phyloP scores from a whole-genome alignment of 2,797 vertebrate species.

The Anabacerthia variegaticeps region DNA sequence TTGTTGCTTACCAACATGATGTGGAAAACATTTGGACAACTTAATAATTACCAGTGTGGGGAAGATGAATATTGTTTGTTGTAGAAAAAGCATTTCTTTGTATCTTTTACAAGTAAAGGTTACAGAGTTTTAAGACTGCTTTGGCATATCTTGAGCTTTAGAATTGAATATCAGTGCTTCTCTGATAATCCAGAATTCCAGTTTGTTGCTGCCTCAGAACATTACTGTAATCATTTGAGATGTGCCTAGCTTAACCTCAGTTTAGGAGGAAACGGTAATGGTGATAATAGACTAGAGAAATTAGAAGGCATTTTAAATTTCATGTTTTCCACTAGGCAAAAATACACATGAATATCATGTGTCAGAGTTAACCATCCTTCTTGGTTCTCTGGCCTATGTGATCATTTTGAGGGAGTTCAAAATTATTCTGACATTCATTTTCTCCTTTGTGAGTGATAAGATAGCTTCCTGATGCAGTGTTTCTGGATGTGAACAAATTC shows the following conservation, averaged over 20 bases:
- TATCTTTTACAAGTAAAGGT: not conserved
- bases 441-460: not conserved
- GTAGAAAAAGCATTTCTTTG: not conserved
- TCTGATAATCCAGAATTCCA: not conserved
- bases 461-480: not conserved
- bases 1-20: not conserved
- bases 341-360: not conserved
- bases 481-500: not conserved
- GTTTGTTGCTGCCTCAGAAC: not conserved
- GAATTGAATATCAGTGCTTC: not conserved
- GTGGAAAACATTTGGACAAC: not conserved
- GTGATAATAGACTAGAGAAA: not conserved
- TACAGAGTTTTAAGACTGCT: not conserved
- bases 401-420: not conserved
- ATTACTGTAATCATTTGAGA: not conserved
- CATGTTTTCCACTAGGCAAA: not conserved
- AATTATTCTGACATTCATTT: not conserved
- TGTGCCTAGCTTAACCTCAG: not conserved
- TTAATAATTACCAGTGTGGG: not conserved
- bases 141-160: not conserved
- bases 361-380: not conserved
- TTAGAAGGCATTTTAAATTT: not conserved
- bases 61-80: not conserved
- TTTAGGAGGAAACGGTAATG: not conserved
- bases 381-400: not conserved